These are phyloP conservation scores for Liasis olivaceus DNA, from an alignment of 2,797 vertebrate genomes.

Conservation along the genomic window DNA sequence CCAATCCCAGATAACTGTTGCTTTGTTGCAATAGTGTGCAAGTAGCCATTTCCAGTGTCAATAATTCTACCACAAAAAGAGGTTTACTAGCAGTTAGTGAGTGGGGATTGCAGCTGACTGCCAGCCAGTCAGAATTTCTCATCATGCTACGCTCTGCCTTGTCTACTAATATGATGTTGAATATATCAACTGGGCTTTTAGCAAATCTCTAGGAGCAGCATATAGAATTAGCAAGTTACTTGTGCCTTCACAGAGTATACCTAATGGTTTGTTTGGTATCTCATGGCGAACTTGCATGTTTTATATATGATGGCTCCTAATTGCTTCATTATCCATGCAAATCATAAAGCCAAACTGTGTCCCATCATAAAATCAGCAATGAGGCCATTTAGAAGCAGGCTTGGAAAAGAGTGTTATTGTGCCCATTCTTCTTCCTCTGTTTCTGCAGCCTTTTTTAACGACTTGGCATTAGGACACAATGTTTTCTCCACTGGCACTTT, in stretches of 20 bases:
- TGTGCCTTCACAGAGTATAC: slow-evolving; percentile 43
- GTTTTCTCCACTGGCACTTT: slow-evolving; percentile 66
- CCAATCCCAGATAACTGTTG: slow-evolving; percentile 65
- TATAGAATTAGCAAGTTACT: slow-evolving; percentile 41
- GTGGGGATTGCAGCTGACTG: slow-evolving; percentile 53
- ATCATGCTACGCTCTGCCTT: slow-evolving; percentile 57
- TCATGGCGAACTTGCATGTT: slow-evolving; percentile 77
- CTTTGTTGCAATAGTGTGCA: slow-evolving; percentile 65
- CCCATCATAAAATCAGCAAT: slow-evolving; percentile 76
- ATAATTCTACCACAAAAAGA: slow-evolving; percentile 69
- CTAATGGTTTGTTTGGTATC: slow-evolving; percentile 64
- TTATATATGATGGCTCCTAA: slow-evolving; percentile 79
- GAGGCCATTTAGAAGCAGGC: slow-evolving; percentile 70
- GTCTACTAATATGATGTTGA: slow-evolving; percentile 37
- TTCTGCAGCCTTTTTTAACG: slow-evolving; percentile 62
- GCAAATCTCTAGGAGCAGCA: slow-evolving; percentile 41
- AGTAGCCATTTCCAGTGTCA: slow-evolving; percentile 69
- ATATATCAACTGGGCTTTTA: slow-evolving; percentile 46
- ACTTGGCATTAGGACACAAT: slow-evolving; percentile 69
- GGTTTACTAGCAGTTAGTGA: slow-evolving; percentile 64
- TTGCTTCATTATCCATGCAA: slow-evolving; percentile 80
- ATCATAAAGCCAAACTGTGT: slow-evolving; percentile 78
- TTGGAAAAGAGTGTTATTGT: slow-evolving; percentile 63
- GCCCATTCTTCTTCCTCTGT: slow-evolving; percentile 67
- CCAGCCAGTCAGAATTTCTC: slow-evolving; percentile 70